Evolutionary conservation across 2,888 invertebrate genomes (phyloP).

Genomic region (Aricia artaxerxes): DNA sequence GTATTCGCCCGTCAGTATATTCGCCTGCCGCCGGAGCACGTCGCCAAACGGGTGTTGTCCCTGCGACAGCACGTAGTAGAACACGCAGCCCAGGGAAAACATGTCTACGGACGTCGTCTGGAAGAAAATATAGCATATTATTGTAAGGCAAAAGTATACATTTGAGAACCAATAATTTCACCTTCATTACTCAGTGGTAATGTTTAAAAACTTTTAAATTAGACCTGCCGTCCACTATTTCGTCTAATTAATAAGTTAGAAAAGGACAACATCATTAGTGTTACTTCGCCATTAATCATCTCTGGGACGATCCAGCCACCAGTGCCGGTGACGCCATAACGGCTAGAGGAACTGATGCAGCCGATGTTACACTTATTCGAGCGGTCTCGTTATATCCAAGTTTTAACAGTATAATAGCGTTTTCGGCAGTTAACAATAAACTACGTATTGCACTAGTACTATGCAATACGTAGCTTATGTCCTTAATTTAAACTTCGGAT

Average conservation of each 20-base stretch:
- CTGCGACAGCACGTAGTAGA: constrained; percentile 94
- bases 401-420: too few species aligned
- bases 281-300: constrained; percentile 91
- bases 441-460: too few species aligned
- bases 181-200: too few species aligned
- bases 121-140: constrained; percentile 5
- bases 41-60: constrained; percentile 98
- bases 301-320: constrained; percentile 99
- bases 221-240: too few species aligned
- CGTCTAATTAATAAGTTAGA: too few species aligned
- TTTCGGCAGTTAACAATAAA: too few species aligned
- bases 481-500: too few species aligned
- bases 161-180: too few species aligned
- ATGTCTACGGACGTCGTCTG: constrained; percentile 96
- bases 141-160: too few species aligned
- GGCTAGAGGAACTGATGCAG: constrained; percentile 91
- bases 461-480: too few species aligned
- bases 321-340: constrained; percentile 95
- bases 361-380: constrained; percentile 65
- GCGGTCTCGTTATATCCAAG: too few species aligned
- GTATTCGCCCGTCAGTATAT: constrained; percentile 87
- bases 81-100: constrained; percentile 98
- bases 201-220: too few species aligned
- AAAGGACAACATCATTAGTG: constrained; percentile 71
- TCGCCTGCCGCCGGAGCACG: constrained; percentile 91